Evolutionary conservation across 2,888 invertebrate species (phyloP), one percentile per base, ranked within the genome.

Genomic region (Harpalus rubripes): DNA sequence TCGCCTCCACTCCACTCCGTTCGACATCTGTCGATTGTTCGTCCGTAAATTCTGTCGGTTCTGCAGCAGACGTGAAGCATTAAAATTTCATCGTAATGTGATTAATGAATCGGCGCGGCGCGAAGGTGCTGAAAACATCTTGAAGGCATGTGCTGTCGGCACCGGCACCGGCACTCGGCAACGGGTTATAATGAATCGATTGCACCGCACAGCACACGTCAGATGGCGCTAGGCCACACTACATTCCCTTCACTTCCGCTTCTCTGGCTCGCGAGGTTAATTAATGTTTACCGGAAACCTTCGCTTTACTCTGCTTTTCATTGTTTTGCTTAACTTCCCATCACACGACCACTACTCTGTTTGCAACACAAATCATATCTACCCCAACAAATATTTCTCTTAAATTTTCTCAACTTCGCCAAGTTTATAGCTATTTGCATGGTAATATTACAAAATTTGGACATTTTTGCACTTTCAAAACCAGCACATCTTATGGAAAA

Each of bases 131-230:
- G 84, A 84, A 84, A 84, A 84, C 84, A 84, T 84, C 84, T 84
- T 84, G 84, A 84, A 84, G 65, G 78, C 78, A 84, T 72, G 78
- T 80, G 80, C 80, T 74, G 74, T 18, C 74, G 52, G 52, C 56
- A 16, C 15, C 59, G 79, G 59, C 44, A 44, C 10, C 74, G 52
- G 52, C 56, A 16, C 15, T 12, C 39, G 41, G 18, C 76, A 84
- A 84, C 84, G 84, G 84, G 84, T 84, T 78, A 78, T 58, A 84
- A 84, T 84, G 84, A 84, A 84, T 78, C 78, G 84, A 84, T 76
- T 56, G 78, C 58, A 76, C 10, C 68, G 68, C 44, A 41, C 44
- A 41, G 41, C 44, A 74, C 72, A 78, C 78, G 78, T 78, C 78
- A 78, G 78, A 56, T 78, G 58, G 78, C 39, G 22, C 58, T 58